Conservation (phyloP, 2,888 invertebrate species). For the Polyploca ridens region DNA sequence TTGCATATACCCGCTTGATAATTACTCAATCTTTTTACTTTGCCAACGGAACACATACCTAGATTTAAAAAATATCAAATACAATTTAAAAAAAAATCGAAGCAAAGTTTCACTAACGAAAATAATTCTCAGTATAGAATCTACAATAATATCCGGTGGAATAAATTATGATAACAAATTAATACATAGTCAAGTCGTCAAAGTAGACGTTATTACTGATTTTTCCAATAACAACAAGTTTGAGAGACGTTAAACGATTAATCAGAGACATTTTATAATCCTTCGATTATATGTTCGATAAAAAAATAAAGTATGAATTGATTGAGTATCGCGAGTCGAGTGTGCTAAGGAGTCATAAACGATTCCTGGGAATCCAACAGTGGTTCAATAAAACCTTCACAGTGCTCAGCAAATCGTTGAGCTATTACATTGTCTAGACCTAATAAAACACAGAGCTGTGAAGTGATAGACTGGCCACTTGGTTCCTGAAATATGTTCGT, state of each 20-base stretch:
- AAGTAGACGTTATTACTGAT: too few relatives aligned
- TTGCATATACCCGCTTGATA: conserved; percentile 47
- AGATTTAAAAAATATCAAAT: conserved; percentile 47
- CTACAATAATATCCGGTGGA: conserved; percentile 71
- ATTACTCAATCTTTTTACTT: conserved; percentile 58
- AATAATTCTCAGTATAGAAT: conserved; percentile 47
- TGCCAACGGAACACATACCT: conserved; percentile 41
- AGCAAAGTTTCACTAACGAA: conserved; percentile 46
- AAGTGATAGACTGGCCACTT: conserved; percentile 39
- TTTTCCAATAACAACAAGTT: too few relatives aligned
- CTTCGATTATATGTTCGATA: background rate
- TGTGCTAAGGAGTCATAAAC: conserved; percentile 37
- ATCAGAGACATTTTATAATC: conserved; percentile 11
- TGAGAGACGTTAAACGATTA: conserved; percentile 6
- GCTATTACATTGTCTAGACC: conserved; percentile 67
- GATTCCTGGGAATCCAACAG: conserved; percentile 50
- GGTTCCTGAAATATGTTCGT: background rate
- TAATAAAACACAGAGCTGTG: conserved; percentile 49
- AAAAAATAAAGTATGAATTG: conserved; percentile 23
- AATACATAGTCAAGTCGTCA: conserved; percentile 60
- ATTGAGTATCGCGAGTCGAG: conserved; percentile 34
- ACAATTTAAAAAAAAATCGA: conserved; percentile 46
- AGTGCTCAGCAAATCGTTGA: conserved; percentile 49
- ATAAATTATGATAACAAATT: conserved; percentile 56
- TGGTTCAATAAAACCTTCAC: conserved; percentile 56